phyloP scores from a whole-genome alignment of 2,797 vertebrate species.

The Streptopelia turtur region DNA sequence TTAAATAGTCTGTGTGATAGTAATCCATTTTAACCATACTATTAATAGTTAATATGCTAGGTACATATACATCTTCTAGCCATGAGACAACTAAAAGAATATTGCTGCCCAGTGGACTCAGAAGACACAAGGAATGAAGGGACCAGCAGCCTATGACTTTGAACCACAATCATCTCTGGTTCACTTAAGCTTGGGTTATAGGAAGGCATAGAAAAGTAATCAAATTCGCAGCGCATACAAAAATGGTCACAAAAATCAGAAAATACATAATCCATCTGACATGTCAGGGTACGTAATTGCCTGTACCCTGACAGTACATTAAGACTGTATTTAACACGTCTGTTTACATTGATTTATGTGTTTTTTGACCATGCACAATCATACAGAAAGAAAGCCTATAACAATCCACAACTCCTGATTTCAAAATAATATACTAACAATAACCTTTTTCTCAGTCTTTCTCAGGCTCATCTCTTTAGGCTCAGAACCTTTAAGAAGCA shows the following conservation, averaged over 20 bases:
- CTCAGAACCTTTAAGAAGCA: not conserved
- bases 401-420: not conserved
- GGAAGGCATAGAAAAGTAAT: not conserved
- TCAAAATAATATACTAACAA: not conserved
- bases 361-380: not conserved
- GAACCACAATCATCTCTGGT: not conserved
- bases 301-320: not conserved
- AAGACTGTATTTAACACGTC: not conserved
- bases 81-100: not conserved
- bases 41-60: not conserved
- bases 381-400: not conserved
- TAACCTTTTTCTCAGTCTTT: not conserved
- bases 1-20: not conserved
- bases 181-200: not conserved
- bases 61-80: too few relatives aligned
- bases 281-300: not conserved
- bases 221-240: not conserved
- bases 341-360: not conserved
- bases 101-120: not conserved
- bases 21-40: not conserved
- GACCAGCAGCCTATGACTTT: not conserved
- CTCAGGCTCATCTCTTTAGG: not conserved
- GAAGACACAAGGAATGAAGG: not conserved
- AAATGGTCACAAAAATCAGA: not conserved
- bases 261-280: not conserved